Percentiles rank a stretch among this genome's conserved stretches.
These are phyloP conservation scores for Protonibea diacanthus DNA, from an alignment of 2,797 vertebrate species.

Conservation along the genomic window DNA sequence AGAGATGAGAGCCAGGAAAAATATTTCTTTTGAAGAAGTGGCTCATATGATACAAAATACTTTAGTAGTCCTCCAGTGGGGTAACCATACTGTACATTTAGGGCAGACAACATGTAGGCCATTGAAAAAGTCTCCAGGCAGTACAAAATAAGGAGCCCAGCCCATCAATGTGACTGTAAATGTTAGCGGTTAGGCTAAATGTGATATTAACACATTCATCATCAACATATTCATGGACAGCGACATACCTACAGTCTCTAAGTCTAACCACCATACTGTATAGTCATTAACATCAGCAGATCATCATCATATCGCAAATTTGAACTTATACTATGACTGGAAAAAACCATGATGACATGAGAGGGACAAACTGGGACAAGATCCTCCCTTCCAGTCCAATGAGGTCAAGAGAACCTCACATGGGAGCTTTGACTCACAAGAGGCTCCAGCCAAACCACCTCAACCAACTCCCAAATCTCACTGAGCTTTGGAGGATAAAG, in stretches of 20 bases:
- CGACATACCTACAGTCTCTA: too few relatives aligned
- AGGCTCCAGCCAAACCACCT: constrained; percentile 35
- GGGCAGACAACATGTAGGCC: too few relatives aligned
- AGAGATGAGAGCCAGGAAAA: not conserved
- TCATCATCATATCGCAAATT: not conserved
- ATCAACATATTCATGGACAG: too few relatives aligned
- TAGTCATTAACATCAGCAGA: too few relatives aligned
- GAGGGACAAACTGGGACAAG: constrained; percentile 18
- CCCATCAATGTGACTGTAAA: too few relatives aligned
- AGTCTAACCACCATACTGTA: too few relatives aligned
- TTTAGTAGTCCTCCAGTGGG: too few relatives aligned
- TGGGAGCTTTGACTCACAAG: constrained; percentile 29
- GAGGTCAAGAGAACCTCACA: constrained; percentile 26
- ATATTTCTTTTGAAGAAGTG: not conserved
- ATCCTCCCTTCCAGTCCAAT: not conserved
- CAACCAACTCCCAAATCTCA: constrained; percentile 10
- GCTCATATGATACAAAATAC: not conserved
- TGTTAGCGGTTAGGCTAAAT: too few relatives aligned
- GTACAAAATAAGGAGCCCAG: too few relatives aligned
- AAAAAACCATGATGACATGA: not conserved
- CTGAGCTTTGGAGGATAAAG: constrained; percentile 27
- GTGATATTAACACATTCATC: too few relatives aligned
- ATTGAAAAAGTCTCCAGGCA: too few relatives aligned
- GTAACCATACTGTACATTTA: too few relatives aligned
- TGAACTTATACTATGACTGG: not conserved